Evolutionary conservation across 1,140 invertebrate species (phyloP), one percentile per base, ranked within the genome.

Genomic region (Batillaria attramentaria): DNA sequence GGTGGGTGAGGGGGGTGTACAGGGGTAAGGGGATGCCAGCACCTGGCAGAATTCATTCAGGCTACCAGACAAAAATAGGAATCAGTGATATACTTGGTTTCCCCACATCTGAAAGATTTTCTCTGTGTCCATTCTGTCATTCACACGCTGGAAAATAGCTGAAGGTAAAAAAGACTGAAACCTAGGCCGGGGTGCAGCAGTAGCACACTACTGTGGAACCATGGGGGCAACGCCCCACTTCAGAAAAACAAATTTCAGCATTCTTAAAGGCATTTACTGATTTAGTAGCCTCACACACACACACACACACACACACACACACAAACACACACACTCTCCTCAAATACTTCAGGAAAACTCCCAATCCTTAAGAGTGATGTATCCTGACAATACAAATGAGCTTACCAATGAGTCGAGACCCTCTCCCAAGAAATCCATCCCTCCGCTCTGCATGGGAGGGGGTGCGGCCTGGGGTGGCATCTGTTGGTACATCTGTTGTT

Each of bases 371-470:
- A 68, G 28, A 86, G 90, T 90, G 39, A 92, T 92, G 35, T 33
- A 16, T 24, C 66, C 18, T 31, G 33, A 57, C 31, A 72, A 50
- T 50, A 10, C 46, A 50, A 60, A 60, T n/a, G n/a, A n/a, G n/a
- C 93, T 92, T 83, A 96, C 94, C 78, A 98, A 91, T 81, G 95
- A 94, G 89, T 98, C 97, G 13, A 98, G 91, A 2, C 68, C 96
- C 94, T 81, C 96, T 93, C 81, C 96, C 2, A 97, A 91, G 3
- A 97, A 91, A 90, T 97, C 96, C 13, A 93, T 83, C 41, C 83
- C 87, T 28, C 83, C 73, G 16, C 68, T 79, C 60, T 83, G 84
- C 65, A 81, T 79, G 39, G 62, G 80, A n/a, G n/a, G n/a, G n/a
- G n/a, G n/a, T 90, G 90, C 84, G 73, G 77, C 57, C 41, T 75